Evolutionary conservation across 37 sponge, comb jelly and placozoan species (phyloP).

Genomic region (Bolinopsis microptera): DNA sequence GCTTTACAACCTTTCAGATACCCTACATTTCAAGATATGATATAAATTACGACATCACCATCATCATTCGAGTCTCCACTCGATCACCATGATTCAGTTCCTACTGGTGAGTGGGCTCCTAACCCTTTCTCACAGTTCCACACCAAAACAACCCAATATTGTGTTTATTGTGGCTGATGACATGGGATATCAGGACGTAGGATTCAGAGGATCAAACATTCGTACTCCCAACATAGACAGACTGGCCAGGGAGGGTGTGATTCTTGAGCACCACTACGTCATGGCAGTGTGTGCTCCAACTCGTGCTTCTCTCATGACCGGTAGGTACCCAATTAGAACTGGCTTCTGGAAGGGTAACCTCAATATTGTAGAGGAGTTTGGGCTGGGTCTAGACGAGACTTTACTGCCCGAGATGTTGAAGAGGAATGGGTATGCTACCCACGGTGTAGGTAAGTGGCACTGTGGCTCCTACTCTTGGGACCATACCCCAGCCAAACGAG

Average conservation of each 20-base stretch:
- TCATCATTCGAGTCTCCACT: too few species aligned
- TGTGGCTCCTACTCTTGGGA: not conserved
- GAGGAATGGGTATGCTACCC: not conserved
- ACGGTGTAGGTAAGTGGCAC: slow-evolving; percentile 30
- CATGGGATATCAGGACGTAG: slow-evolving; percentile 12
- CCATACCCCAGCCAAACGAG: not conserved
- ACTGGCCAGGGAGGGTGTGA: not conserved
- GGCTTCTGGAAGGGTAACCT: slow-evolving; percentile 50
- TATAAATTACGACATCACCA: too few species aligned
- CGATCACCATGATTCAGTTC: too few species aligned
- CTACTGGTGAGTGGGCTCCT: too few species aligned
- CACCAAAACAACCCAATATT: not conserved
- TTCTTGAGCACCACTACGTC: slow-evolving; percentile 47
- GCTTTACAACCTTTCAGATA: too few species aligned
- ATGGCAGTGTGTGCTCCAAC: not conserved
- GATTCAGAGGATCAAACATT: slow-evolving; percentile 8
- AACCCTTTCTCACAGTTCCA: too few species aligned
- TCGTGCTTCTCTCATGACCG: not conserved
- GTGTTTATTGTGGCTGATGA: slow-evolving; percentile 4
- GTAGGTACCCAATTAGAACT: not conserved
- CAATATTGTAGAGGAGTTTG: not conserved
- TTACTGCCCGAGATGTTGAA: not conserved
- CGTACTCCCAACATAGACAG: slow-evolving; percentile 4
- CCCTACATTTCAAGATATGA: too few species aligned
- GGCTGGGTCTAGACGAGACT: not conserved